Conservation (phyloP, 64 coral and sea anemone species). For the Platygyra sinensis region DNA sequence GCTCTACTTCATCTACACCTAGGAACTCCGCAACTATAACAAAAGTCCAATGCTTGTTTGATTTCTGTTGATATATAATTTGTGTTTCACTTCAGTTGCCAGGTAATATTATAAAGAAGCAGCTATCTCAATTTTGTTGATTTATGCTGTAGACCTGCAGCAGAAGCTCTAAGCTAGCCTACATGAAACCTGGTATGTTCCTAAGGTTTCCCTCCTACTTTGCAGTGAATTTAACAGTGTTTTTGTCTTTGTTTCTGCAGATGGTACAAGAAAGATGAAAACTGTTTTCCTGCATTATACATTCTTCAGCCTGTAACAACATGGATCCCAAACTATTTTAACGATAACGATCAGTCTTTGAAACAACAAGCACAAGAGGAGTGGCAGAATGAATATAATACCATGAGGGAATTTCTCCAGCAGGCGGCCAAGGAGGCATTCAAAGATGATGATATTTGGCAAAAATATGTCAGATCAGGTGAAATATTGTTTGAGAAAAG, state of each 20-base stretch:
- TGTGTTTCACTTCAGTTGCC: too few species aligned
- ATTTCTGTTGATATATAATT: too few species aligned
- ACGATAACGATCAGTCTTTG: not conserved
- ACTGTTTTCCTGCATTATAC: slow-evolving; percentile 71
- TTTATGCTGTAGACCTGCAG: not conserved
- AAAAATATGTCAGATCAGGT: slow-evolving; percentile 78
- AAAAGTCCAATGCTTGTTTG: too few species aligned
- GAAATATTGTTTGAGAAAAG: not conserved
- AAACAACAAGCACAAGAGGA: slow-evolving; percentile 31
- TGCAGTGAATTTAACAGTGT: not conserved
- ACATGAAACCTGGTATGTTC: not conserved
- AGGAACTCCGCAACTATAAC: too few species aligned
- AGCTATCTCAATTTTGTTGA: not conserved
- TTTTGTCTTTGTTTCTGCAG: slow-evolving; percentile 6
- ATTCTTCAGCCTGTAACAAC: slow-evolving; percentile 82
- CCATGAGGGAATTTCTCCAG: slow-evolving; percentile 28
- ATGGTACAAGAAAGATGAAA: slow-evolving; percentile 79
- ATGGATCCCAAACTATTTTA: slow-evolving; percentile 64
- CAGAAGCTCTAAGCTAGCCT: too few species aligned
- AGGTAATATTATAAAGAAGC: too few species aligned
- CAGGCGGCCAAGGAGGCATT: slow-evolving; percentile 30
- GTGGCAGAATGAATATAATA: slow-evolving; percentile 38
- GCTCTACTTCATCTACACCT: too few species aligned
- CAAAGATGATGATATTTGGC: slow-evolving; percentile 22
- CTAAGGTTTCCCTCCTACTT: not conserved